Evolutionary conservation across 1,140 invertebrate genomes (phyloP).

Genomic region (fruit fly (Drosophila melanogaster)): DNA sequence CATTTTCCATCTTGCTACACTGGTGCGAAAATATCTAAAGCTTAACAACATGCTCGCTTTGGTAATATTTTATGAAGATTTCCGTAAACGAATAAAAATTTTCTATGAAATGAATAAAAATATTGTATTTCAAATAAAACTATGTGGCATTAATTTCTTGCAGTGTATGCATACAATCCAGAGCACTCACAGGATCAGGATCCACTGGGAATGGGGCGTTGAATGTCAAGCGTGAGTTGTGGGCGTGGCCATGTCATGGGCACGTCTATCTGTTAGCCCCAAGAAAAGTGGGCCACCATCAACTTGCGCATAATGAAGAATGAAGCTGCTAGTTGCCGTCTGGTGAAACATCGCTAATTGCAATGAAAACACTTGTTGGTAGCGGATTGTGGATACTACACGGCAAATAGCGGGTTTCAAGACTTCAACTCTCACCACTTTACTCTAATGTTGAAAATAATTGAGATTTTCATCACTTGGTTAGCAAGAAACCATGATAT

Average conservation of each 20-base stretch:
- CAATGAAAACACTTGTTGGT: conserved; percentile 69
- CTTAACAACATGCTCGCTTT: not conserved
- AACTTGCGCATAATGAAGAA: conserved; percentile 46
- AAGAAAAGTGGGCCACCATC: conserved; percentile 36
- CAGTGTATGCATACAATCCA: conserved; percentile 22
- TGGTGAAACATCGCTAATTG: conserved; percentile 65
- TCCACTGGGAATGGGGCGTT: conserved; percentile 24
- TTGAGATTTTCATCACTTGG: not conserved
- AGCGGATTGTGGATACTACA: conserved; percentile 17
- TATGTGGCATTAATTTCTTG: no score
- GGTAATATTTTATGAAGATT: no score
- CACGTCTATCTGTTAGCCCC: conserved; percentile 35
- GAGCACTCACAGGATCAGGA: conserved; percentile 28
- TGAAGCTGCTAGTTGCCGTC: conserved; percentile 28
- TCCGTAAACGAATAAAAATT: no score
- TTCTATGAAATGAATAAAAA: not conserved
- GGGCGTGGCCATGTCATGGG: conserved; percentile 44
- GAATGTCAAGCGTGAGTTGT: conserved; percentile 50
- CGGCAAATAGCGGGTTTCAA: not conserved
- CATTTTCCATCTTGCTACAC: conserved; percentile 28
- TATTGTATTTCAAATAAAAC: not conserved
- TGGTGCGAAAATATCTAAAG: not conserved
- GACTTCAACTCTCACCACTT: not conserved
- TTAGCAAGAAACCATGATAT: not conserved
- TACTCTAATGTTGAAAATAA: not conserved